Evolutionary conservation across 2,113 vertebrate species (phyloP).

Genomic region (Prionailurus viverrinus): DNA sequence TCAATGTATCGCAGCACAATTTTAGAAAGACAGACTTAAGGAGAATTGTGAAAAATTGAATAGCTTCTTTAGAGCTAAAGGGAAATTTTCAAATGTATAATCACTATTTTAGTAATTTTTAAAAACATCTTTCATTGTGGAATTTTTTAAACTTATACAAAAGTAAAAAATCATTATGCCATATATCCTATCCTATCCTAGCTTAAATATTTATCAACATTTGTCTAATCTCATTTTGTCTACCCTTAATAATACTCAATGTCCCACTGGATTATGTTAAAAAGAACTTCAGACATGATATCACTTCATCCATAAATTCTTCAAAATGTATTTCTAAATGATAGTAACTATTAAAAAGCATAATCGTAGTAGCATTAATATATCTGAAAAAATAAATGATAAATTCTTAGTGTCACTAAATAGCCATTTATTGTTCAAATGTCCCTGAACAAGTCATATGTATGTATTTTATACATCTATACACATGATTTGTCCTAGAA

Average conservation of each 20-base stretch:
- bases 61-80: neutral
- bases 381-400: neutral
- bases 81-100: neutral
- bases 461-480: neutral
- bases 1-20: neutral
- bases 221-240: neutral
- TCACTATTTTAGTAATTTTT: neutral
- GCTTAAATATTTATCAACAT: neutral
- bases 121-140: neutral
- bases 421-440: neutral
- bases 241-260: neutral
- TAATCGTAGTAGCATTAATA: neutral
- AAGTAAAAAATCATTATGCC: neutral
- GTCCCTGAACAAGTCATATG: neutral
- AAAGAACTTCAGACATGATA: neutral
- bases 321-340: neutral
- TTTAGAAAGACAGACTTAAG: conserved; percentile 12
- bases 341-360: neutral
- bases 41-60: neutral
- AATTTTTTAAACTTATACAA: neutral
- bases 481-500: neutral
- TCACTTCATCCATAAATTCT: neutral
- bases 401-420: conserved; percentile 33
- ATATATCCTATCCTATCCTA: neutral
- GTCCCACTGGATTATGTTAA: neutral